Base-by-base conservation (phyloP, 2,888 invertebrate genomes). In the Balanococcus diminutus region DNA sequence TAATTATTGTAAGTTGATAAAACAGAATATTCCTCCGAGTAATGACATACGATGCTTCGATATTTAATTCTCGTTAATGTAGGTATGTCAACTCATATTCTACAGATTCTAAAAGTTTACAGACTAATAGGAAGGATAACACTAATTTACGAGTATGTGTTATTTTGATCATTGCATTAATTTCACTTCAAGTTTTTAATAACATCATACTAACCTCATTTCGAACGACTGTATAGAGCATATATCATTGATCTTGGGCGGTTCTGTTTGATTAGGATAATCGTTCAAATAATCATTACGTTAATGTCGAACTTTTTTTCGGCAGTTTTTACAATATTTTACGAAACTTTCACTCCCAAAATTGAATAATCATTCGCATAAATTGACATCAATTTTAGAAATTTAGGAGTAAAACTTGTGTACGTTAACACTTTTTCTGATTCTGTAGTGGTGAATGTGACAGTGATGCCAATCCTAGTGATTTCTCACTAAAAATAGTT, bases 381-480 rank as follows among this genome's bases (percentile, higher is more conserved):
- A 32, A 79, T 51, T 51, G n/a, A 9, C 9, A 61, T 8, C 31
- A 25, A 46, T 25, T 82, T 46, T 51, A 36, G 51, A 28, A 16
- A 51, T 51, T 11, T 28, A 82, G 28, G 51, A 82, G 22, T n/a
- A n/a, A n/a, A n/a, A n/a, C n/a, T 46, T 82, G 67, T 84, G 83
- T 84, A 84, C 61, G 67, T 67, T 84, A 84, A 84, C 83, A 67
- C 67, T 67, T 84, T 84, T 56, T 14, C 46, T 42, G 19, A 42
- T 42, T 46, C 28, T 82, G 82, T 61, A 25, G 82, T 61, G 61
- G 25, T 25, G 22, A 25, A 5, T 61, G 11, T 6, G 61, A n/a
- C 61, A 61, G 2, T 61, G 25, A 42, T 42, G 22, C 42, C 22
- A 42, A n/a, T n/a, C n/a, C n/a, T n/a, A n/a, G n/a, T n/a, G n/a